These are phyloP conservation scores for Ceratosolen fusciceps DNA, from an alignment of 1,140 invertebrate genomes.

Conservation along the genomic window DNA sequence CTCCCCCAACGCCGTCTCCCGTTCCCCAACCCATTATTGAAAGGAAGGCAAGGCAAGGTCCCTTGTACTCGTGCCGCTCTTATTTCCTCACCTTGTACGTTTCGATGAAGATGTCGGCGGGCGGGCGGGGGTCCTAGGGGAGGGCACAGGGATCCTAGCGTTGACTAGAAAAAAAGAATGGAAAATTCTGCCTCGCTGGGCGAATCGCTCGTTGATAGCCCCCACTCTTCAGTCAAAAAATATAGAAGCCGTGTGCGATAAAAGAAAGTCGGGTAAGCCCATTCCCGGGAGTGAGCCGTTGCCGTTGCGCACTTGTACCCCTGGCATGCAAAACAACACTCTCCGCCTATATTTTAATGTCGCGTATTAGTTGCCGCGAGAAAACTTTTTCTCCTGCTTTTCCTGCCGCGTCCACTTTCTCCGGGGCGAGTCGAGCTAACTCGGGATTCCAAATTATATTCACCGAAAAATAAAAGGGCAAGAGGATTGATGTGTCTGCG, in stretches of 20 bases:
- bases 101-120: conserved; percentile 17
- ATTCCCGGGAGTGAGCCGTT: too few relatives aligned
- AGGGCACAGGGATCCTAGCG: background rate
- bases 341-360: conserved; percentile 9
- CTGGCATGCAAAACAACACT: conserved; percentile 17
- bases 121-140: background rate
- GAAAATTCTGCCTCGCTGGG: conserved; percentile 17
- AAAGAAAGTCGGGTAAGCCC: conserved; percentile 36
- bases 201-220: conserved; percentile 23
- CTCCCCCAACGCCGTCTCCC: too few relatives aligned
- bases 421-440: background rate
- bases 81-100: background rate
- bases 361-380: conserved; percentile 20
- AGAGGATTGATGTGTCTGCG: background rate
- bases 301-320: background rate
- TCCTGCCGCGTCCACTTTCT: background rate
- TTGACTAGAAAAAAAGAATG: background rate
- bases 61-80: background rate
- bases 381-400: too few relatives aligned
- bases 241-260: conserved; percentile 31
- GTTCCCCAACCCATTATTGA: too few relatives aligned
- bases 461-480: background rate
- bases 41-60: conserved; percentile 6
- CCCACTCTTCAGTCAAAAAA: background rate
- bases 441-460: conserved; percentile 1